phyloP scores from a whole-genome alignment of 2,888 invertebrate genomes.

The Diaperis boleti region DNA sequence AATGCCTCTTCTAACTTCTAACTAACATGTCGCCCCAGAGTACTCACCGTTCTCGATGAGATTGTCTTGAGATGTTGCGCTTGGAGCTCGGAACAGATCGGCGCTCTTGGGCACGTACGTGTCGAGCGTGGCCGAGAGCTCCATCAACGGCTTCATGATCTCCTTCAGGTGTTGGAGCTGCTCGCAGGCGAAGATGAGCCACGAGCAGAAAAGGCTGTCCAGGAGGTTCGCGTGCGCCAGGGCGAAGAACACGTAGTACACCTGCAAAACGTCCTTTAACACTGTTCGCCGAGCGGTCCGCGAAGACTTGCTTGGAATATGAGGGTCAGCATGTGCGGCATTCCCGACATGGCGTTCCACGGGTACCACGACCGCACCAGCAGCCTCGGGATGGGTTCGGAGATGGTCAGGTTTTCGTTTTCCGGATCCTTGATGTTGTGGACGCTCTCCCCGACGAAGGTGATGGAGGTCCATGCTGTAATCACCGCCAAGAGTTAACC shows the following conservation, averaged over 20 bases:
- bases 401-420: slow-evolving; percentile 77
- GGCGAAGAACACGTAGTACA: slow-evolving; percentile 65
- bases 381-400: slow-evolving; percentile 78
- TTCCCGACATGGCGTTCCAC: slow-evolving; percentile 79
- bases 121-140: slow-evolving; percentile 84
- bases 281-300: background rate
- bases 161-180: slow-evolving; percentile 87
- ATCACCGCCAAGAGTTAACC: slow-evolving; percentile 3
- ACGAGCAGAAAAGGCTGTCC: slow-evolving; percentile 86
- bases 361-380: slow-evolving; percentile 85
- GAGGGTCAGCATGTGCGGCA: slow-evolving; percentile 76
- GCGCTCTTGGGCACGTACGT: slow-evolving; percentile 82
- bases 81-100: slow-evolving; percentile 75
- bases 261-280: slow-evolving; percentile 67
- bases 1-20: no score
- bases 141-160: slow-evolving; percentile 90
- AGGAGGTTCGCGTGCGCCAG: slow-evolving; percentile 68
- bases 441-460: slow-evolving; percentile 84
- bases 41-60: slow-evolving; percentile 54
- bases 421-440: slow-evolving; percentile 76
- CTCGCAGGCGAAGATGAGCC: slow-evolving; percentile 88
- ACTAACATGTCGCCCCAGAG: no score
- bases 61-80: slow-evolving; percentile 63
- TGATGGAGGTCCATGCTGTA: slow-evolving; percentile 81
- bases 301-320: slow-evolving; percentile 71